Base-by-base conservation (phyloP, 1,140 invertebrate species). In the Drosophila leontia region DNA sequence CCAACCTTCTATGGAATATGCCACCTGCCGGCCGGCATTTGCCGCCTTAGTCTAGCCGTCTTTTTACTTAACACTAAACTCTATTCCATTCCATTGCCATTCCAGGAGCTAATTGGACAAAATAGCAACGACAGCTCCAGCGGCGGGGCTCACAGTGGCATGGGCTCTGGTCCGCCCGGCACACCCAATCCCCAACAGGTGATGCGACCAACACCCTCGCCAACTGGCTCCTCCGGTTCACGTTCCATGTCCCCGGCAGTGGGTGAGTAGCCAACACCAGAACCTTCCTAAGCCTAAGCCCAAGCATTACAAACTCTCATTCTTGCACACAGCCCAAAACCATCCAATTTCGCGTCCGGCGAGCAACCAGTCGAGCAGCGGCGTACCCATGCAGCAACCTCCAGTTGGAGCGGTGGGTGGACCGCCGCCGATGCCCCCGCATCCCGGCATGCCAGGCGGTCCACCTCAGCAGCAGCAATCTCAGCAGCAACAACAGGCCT, bases 181-280 rank as follows among this genome's bases (percentile, higher is more conserved):
- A 96, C 95, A 64, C 95, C 95, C 74, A 96, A 96, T 93, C 95
- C 95, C 68, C 95, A 92, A 51, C 92, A 92, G 61, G 91, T 92
- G 41, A 96, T 98, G 95, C 96, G 98, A 93, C 97, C 97, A 70
- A 97, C 97, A 90, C 97, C 97, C 85, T 98, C 97, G 91, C 97
- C 98, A 81, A 98, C 97, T 91, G 97, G 97, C 91, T 98, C 97
- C 85, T 93, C 92, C 87, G 97, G 97, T 93, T 98, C 97, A 85
- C 95, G 97, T 93, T 98, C 97, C 93, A 98, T 98, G 96, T 98
- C 98, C 93, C 98, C 98, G 91, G 97, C 97, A 94, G 97, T 98
- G 92, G 97, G 97, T 98, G 93, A 95, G 96, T 95, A 80, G 3
- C 32, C 15, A 39, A 7, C 42, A 8, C 8, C 37, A 5, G 5